Conservation (phyloP, 1,140 invertebrate species). For the Drosophila sechellia region DNA sequence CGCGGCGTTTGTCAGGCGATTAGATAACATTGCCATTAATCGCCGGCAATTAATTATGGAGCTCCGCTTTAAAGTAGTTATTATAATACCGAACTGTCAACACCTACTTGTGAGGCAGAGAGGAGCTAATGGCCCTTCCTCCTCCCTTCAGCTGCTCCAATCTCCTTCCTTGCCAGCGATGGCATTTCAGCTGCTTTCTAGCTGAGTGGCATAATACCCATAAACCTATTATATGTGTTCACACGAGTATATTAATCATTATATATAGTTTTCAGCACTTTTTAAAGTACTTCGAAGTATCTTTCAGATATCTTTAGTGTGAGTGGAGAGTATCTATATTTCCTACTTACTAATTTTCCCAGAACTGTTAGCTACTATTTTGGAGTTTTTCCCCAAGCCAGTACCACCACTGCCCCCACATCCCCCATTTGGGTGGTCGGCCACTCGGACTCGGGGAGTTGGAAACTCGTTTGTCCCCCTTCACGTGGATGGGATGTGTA, state of each 20-base stretch:
- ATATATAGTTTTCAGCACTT: too few relatives aligned
- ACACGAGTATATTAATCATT: too few relatives aligned
- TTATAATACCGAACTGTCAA: slow-evolving; percentile 79
- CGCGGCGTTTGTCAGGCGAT: slow-evolving; percentile 63
- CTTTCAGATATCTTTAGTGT: too few relatives aligned
- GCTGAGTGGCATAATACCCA: neutral
- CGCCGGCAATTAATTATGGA: slow-evolving; percentile 76
- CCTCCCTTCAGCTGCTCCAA: neutral
- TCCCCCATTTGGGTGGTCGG: slow-evolving; percentile 46
- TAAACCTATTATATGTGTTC: too few relatives aligned
- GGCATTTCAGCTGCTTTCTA: slow-evolving; percentile 7
- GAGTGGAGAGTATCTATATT: too few relatives aligned
- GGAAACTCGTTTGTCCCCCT: slow-evolving; percentile 57
- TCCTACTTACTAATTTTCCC: neutral
- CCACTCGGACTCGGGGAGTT: slow-evolving; percentile 27
- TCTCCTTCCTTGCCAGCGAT: neutral
- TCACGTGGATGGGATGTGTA: slow-evolving; percentile 37
- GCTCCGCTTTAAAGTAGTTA: slow-evolving; percentile 74
- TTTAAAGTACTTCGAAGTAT: too few relatives aligned
- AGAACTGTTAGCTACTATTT: too few relatives aligned
- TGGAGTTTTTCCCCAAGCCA: neutral
- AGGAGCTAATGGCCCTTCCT: slow-evolving; percentile 5
- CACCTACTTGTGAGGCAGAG: slow-evolving; percentile 62
- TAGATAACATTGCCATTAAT: slow-evolving; percentile 77
- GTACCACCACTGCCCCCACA: slow-evolving; percentile 11